These are phyloP conservation scores for Andrena flavipes DNA, from an alignment of 2,888 invertebrate genomes.

Conservation along the genomic window DNA sequence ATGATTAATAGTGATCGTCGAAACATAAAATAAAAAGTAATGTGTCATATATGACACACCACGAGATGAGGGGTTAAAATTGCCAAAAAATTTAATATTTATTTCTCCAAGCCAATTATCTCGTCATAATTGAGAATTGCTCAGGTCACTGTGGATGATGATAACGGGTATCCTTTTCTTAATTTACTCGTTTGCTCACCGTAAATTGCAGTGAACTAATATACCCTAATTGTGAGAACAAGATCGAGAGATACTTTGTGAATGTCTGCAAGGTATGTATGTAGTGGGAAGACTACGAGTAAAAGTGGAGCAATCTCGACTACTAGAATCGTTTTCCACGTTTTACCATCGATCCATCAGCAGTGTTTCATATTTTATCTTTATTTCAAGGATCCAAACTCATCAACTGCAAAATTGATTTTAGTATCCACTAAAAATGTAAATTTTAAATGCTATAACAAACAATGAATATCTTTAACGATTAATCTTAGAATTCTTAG, in stretches of 20 bases:
- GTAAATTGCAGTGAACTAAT: constrained; percentile 25
- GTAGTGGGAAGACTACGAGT: constrained; percentile 9
- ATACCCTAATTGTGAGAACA: constrained; percentile 38
- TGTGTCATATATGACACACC: too few species aligned
- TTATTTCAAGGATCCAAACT: background rate
- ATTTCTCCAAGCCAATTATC: background rate
- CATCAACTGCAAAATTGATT: too few species aligned
- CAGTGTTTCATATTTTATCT: background rate
- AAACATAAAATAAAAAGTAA: too few species aligned
- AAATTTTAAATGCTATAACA: background rate
- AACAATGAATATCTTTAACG: background rate
- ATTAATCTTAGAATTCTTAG: background rate
- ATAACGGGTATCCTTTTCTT: background rate
- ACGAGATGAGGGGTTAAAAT: background rate
- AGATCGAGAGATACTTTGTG: constrained; percentile 27
- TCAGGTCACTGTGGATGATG: background rate
- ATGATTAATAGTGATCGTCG: too few species aligned
- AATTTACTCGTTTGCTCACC: constrained; percentile 6
- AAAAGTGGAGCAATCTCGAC: constrained; percentile 34
- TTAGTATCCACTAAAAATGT: background rate
- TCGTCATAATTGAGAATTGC: constrained; percentile 2
- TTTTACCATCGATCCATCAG: constrained; percentile 13
- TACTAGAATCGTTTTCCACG: constrained; percentile 14
- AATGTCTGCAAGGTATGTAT: constrained; percentile 1
- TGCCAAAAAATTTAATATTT: background rate